These are phyloP conservation scores for Coilia nasus DNA, from an alignment of 2,797 vertebrate species.

Conservation along the genomic window DNA sequence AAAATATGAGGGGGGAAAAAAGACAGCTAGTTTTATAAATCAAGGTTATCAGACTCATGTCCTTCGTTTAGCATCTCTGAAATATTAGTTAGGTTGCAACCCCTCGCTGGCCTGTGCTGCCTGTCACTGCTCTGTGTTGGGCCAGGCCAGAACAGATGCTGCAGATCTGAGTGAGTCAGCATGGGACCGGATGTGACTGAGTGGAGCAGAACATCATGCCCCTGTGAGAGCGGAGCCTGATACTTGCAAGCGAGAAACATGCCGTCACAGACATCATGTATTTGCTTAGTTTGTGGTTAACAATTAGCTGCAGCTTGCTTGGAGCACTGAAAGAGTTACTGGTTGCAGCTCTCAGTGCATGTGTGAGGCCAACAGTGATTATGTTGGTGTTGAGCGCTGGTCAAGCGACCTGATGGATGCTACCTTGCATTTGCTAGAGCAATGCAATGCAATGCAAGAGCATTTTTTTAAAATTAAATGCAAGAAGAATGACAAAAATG, in stretches of 20 bases:
- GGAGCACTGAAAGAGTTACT: not conserved
- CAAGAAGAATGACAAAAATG: not conserved
- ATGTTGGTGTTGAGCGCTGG: not conserved
- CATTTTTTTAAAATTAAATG: not conserved
- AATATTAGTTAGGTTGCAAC: too few species aligned
- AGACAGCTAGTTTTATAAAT: too few species aligned
- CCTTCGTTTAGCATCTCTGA: too few species aligned
- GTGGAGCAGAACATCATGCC: not conserved
- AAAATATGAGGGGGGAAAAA: too few species aligned
- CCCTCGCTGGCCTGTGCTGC: too few species aligned
- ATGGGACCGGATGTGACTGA: not conserved
- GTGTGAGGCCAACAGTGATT: not conserved
- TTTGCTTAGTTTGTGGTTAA: not conserved
- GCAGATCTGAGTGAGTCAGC: not conserved
- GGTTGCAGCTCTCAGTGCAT: not conserved
- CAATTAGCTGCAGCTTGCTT: not conserved
- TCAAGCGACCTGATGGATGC: not conserved
- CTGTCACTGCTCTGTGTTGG: not conserved
- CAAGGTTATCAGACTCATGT: too few species aligned
- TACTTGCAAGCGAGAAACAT: not conserved
- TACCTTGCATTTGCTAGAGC: not conserved
- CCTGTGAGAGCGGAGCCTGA: not conserved
- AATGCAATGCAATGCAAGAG: not conserved
- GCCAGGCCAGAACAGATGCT: not conserved
- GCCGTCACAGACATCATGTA: not conserved